Evolutionary conservation across 2,797 vertebrate genomes (phyloP), one percentile per base, ranked within the genome.

Genomic region (Labroides dimidiatus): DNA sequence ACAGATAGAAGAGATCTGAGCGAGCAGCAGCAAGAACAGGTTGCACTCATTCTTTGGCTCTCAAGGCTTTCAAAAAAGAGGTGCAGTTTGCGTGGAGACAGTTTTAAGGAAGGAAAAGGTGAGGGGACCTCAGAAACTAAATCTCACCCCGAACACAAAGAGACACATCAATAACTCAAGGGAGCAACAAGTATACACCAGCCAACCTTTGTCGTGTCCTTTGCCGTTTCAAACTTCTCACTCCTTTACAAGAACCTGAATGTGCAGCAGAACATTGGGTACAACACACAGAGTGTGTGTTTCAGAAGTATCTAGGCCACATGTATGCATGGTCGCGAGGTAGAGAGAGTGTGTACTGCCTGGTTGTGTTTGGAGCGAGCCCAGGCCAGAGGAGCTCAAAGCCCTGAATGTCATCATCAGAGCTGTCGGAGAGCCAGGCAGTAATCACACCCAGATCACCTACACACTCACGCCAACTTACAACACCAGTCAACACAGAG

Each of bases 381-480:
- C 92, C 92, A 92, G 91, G 80, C 90, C 90, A 89, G 88, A 92
- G 87, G 89, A 92, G 89, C 91, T 94, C 92, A 92, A 90, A 93
- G 92, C 90, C 67, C 90, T 93, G 93, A 93, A 94, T 94, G 93
- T 94, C 93, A 94, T 95, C 93, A 94, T 93, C 92, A 89, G 88
- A 86, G 89, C 91, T 93, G 91, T 93, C 81, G 78, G 84, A 80
- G 86, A 90, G 93, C 94, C 93, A 94, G 93, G 87, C 91, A 81
- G 89, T 95, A 95, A 95, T 94, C 93, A 94, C 93, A 94, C 93
- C 93, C 93, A 95, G 94, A 95, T 94, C 93, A 94, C 93, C 93
- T 94, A 87, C 80, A 82, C 74, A 86, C 90, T 89, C 91, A 91
- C 91, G 93, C 93, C 93, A 94, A 93, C 90, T 91, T 92, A 92